Conservation (phyloP, 92 coral and sea anemone species). For the Chrysogorgia sp. region DNA sequence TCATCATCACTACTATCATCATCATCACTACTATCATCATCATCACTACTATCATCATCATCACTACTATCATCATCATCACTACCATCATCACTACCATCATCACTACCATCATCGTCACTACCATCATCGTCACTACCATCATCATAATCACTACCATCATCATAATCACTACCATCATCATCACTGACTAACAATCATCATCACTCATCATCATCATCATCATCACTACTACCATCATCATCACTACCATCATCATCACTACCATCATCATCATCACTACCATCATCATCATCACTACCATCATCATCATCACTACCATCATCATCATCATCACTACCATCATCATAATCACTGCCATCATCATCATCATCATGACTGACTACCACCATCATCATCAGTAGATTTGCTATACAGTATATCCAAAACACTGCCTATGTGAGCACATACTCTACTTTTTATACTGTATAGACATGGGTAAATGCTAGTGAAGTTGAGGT, state of each 20-base stretch:
- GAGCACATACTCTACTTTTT: no score
- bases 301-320: not conserved
- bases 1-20: no score
- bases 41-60: no score
- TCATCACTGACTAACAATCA: not conserved
- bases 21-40: no score
- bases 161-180: no score
- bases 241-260: not conserved
- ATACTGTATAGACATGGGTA: not conserved
- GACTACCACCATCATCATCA: no score
- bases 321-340: not conserved
- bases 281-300: not conserved
- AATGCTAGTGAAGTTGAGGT: not conserved
- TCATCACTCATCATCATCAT: not conserved
- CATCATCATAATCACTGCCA: not conserved
- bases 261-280: not conserved
- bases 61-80: no score
- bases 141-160: not conserved
- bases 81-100: no score
- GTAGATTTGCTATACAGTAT: no score
- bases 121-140: not conserved
- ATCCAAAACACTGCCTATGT: no score
- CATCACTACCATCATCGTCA: no score
- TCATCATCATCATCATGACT: not conserved
- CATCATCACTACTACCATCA: not conserved